Conservation (phyloP, 2,113 vertebrate genomes). For the Phalacrocorax carbo region DNA sequence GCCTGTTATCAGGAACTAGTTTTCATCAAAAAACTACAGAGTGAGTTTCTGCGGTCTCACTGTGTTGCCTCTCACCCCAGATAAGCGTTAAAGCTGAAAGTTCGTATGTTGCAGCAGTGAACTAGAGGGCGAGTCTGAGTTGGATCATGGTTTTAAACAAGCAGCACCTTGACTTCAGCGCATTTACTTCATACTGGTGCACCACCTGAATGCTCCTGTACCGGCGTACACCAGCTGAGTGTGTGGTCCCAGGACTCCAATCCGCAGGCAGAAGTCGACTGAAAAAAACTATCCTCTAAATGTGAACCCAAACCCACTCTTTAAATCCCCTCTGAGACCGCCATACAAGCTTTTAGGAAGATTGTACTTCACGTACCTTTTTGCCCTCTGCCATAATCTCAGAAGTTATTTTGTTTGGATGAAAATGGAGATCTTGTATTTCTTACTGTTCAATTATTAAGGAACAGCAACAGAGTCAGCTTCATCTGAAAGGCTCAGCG, state of each 20-base stretch:
- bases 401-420: constrained; percentile 26
- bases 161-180: not conserved
- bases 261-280: not conserved
- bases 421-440: constrained; percentile 47
- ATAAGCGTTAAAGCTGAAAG: not conserved
- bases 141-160: not conserved
- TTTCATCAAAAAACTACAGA: not conserved
- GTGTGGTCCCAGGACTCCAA: not conserved
- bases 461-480: constrained; percentile 18
- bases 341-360: not conserved
- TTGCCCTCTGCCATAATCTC: not conserved
- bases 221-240: not conserved
- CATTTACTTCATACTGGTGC: not conserved
- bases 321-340: not conserved
- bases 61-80: not conserved
- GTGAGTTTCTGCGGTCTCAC: not conserved
- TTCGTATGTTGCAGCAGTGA: not conserved
- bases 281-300: not conserved
- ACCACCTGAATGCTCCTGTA: not conserved
- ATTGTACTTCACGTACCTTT: not conserved
- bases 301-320: not conserved
- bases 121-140: not conserved
- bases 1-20: not conserved
- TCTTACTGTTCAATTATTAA: constrained; percentile 61
- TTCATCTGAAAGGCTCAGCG: constrained; percentile 40